These are phyloP conservation scores for Sesamia inferens DNA, from an alignment of 2,888 invertebrate genomes.

Conservation along the genomic window DNA sequence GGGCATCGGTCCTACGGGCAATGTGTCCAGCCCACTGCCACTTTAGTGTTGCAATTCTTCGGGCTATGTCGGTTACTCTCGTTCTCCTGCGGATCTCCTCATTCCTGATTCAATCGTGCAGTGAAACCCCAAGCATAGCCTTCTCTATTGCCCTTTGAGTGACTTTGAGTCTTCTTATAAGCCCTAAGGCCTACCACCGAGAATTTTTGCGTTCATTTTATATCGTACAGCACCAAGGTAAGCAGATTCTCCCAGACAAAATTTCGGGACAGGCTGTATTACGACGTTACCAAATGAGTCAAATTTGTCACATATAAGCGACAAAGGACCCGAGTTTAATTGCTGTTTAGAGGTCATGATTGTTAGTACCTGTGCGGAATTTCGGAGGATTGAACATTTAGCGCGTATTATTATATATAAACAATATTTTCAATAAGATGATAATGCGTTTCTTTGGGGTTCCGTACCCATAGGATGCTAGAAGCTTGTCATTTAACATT, in stretches of 20 bases:
- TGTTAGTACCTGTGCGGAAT: constrained; percentile 39
- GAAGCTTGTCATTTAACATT: no score
- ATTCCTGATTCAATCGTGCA: no score
- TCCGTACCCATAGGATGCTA: no score
- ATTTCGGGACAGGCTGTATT: constrained; percentile 24
- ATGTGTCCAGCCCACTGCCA: no score
- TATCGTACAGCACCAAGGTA: not conserved
- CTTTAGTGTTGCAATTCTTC: no score
- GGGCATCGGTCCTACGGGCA: no score
- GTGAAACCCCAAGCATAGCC: no score
- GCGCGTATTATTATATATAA: not conserved
- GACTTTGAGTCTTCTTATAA: no score
- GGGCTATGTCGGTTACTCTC: no score
- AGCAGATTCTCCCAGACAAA: constrained; percentile 16
- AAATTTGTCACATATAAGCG: constrained; percentile 51
- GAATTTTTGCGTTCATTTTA: not conserved
- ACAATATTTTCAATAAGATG: constrained; percentile 8
- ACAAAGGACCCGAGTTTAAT: constrained; percentile 57
- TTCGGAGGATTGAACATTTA: not conserved
- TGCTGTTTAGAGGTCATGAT: constrained; percentile 37
- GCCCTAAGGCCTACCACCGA: no score
- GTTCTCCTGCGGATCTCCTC: no score
- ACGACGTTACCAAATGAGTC: constrained; percentile 44
- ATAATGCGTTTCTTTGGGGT: not conserved
- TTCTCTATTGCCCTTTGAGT: no score